Conservation (phyloP, 2,888 invertebrate genomes). For the Cacoxenus indagator region DNA sequence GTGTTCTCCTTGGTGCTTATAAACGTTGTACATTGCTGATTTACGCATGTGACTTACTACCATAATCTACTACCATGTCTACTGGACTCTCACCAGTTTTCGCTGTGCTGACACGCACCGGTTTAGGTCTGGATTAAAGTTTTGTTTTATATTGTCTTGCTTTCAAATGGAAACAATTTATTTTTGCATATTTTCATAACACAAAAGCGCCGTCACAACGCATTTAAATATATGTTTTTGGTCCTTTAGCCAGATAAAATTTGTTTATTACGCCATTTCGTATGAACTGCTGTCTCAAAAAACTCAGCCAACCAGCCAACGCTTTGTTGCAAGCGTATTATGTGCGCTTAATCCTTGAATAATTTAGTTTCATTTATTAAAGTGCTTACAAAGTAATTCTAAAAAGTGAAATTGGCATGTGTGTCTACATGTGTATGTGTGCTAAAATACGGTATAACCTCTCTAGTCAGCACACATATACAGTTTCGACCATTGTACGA, state of each 20-base stretch:
- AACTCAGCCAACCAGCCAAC: neutral
- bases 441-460: neutral
- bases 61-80: no score
- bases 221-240: neutral
- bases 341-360: neutral
- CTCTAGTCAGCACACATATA: no score
- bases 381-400: neutral
- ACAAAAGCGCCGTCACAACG: neutral
- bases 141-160: constrained; percentile 25
- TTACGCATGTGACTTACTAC: no score
- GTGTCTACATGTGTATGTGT: neutral
- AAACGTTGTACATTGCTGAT: no score
- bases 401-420: neutral
- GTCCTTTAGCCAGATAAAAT: constrained; percentile 26
- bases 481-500: no score
- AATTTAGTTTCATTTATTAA: constrained; percentile 10
- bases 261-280: constrained; percentile 30
- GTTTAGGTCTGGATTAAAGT: constrained; percentile 35
- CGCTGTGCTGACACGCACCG: no score
- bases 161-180: constrained; percentile 29
- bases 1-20: no score
- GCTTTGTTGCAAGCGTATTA: neutral
- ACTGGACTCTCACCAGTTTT: no score
- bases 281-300: constrained; percentile 30
- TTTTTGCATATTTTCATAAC: constrained; percentile 3